A percentile compares a stretch with the other conserved stretches of the same genome.
Evolutionary conservation across 2,888 invertebrate genomes (phyloP).

Genomic region (Plebejus anna): DNA sequence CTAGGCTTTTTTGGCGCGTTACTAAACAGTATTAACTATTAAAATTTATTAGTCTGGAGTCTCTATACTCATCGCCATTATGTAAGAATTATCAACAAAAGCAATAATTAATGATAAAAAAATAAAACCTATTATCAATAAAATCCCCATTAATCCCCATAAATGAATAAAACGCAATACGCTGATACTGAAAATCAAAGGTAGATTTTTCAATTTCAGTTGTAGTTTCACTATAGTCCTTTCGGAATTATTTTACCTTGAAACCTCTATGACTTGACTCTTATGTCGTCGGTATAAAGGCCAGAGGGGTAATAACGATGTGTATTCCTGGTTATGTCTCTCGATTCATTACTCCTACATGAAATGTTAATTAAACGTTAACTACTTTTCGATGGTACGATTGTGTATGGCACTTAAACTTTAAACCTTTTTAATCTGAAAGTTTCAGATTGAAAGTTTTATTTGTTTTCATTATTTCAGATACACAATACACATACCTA

Average conservation of each 20-base stretch:
- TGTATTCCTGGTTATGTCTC: not conserved
- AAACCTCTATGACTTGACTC: not conserved
- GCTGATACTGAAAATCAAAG: not conserved
- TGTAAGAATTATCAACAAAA: not conserved
- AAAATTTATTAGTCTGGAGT: too few relatives aligned
- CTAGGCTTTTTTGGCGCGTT: too few relatives aligned
- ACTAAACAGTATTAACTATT: too few relatives aligned
- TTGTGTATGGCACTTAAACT: slow-evolving; percentile 25
- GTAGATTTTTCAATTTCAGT: slow-evolving; percentile 20
- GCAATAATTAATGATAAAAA: not conserved
- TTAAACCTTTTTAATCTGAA: not conserved
- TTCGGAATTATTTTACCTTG: not conserved
- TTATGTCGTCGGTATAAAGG: not conserved
- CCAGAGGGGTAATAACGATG: not conserved
- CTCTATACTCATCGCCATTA: too few relatives aligned
- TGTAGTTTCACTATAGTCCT: not conserved
- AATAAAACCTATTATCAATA: not conserved
- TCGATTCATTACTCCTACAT: slow-evolving; percentile 13
- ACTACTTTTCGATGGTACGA: slow-evolving; percentile 2
- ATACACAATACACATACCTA: too few relatives aligned
- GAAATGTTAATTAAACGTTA: slow-evolving; percentile 16
- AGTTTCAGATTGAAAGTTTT: not conserved
- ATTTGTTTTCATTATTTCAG: not conserved
- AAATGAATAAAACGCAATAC: not conserved
- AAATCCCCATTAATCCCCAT: not conserved